Evolutionary conservation across 2,888 invertebrate genomes (phyloP).

Genomic region (Conus canariensis): DNA sequence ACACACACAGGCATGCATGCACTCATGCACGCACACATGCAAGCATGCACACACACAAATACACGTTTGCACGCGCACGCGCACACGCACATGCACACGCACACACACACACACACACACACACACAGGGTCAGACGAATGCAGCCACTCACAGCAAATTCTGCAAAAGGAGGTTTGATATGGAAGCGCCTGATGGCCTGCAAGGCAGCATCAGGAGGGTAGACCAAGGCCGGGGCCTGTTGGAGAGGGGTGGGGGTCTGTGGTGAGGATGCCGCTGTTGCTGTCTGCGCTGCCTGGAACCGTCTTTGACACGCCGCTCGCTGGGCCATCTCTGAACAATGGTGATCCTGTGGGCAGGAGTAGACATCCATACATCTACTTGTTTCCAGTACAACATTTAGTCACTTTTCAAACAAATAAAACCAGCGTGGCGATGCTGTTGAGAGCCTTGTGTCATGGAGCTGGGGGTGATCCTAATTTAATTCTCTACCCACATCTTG

Average conservation of each 20-base stretch:
- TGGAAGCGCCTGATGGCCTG: conserved; percentile 98
- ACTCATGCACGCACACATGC: no score
- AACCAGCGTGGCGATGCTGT: no score
- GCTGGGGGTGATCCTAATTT: no score
- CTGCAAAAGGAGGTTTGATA: conserved; percentile 79
- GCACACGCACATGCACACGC: no score
- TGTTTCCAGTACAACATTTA: background rate
- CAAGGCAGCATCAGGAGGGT: conserved; percentile 96
- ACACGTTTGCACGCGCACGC: no score
- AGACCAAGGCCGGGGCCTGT: conserved; percentile 84
- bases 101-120: no score
- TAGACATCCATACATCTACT: background rate
- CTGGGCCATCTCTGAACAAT: conserved; percentile 89
- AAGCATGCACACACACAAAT: no score
- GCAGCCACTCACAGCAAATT: conserved; percentile 71
- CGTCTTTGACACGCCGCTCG: conserved; percentile 86
- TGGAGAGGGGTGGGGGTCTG: conserved; percentile 59
- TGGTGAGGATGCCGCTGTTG: conserved; percentile 73
- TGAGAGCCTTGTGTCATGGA: no score
- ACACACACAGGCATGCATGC: no score
- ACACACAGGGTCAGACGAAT: no score
- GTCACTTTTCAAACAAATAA: no score
- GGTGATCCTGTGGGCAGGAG: conserved; percentile 85
- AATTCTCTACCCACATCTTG: no score
- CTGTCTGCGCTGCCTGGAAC: conserved; percentile 78